phyloP scores from a whole-genome alignment of 2,797 vertebrate genomes.

The Macrochelys suwanniensis region DNA sequence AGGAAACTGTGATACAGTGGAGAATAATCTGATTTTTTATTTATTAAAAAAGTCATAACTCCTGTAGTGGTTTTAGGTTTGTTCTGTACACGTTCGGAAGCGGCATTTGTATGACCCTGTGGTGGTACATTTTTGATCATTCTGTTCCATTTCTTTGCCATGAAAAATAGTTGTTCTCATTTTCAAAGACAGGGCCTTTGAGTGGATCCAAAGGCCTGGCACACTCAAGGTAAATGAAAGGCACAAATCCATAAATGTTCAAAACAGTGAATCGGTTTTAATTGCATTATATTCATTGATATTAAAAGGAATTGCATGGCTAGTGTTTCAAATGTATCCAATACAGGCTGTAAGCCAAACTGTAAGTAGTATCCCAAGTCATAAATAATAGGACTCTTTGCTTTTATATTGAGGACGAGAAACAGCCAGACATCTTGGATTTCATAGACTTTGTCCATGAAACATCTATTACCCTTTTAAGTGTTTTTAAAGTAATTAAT shows the following conservation, averaged over 20 bases:
- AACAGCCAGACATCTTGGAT: background rate
- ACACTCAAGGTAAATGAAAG: slow-evolving; percentile 44
- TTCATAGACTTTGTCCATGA: background rate
- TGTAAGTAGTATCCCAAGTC: background rate
- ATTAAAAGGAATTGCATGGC: slow-evolving; percentile 44
- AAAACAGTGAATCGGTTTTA: slow-evolving; percentile 55
- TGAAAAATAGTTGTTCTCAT: slow-evolving; percentile 73
- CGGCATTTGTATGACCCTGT: slow-evolving; percentile 6
- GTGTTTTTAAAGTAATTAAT: background rate
- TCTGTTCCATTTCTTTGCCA: slow-evolving; percentile 63
- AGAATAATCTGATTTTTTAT: slow-evolving; percentile 4
- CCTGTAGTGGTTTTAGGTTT: background rate
- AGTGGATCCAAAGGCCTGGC: slow-evolving; percentile 61
- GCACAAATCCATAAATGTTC: slow-evolving; percentile 64
- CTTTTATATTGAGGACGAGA: background rate
- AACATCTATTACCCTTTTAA: background rate
- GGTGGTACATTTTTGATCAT: slow-evolving; percentile 55
- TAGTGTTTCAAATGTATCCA: slow-evolving; percentile 7
- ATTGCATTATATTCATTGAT: slow-evolving; percentile 10
- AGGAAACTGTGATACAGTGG: background rate
- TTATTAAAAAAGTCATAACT: background rate
- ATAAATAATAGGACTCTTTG: slow-evolving; percentile 27
- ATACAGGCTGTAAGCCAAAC: slow-evolving; percentile 14
- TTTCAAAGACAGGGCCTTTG: slow-evolving; percentile 61
- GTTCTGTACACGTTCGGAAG: background rate